These are phyloP conservation scores for Rhinichthys klamathensis DNA, from an alignment of 2,113 vertebrate genomes.

Conservation along the genomic window DNA sequence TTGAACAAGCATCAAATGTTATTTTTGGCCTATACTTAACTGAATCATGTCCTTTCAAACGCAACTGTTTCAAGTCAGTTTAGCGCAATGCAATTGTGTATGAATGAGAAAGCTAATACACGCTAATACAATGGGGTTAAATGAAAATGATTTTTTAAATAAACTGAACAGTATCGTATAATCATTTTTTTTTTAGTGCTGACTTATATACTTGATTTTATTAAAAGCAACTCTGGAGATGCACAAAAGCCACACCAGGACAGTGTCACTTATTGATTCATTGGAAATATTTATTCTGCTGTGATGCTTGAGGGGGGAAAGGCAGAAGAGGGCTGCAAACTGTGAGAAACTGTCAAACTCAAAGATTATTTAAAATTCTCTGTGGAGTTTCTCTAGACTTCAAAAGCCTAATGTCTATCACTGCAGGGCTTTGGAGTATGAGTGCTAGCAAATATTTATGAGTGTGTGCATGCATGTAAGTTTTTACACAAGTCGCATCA, in stretches of 20 bases:
- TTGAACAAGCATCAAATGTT: no score
- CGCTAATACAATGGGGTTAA: no score
- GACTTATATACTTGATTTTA: neutral
- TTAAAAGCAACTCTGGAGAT: neutral
- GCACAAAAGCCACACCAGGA: neutral
- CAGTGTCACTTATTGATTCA: conserved; percentile 1
- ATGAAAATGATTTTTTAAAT: no score
- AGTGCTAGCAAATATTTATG: conserved; percentile 12
- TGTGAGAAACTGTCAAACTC: conserved; percentile 9
- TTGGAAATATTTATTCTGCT: conserved; percentile 9
- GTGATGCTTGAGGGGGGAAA: neutral
- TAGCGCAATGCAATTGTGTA: no score
- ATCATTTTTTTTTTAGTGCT: no score
- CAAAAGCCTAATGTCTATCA: conserved; percentile 20
- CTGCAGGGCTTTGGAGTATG: neutral
- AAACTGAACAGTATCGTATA: no score
- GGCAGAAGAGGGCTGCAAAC: neutral
- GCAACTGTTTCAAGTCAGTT: no score
- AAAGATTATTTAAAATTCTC: conserved; percentile 23
- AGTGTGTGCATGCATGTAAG: neutral
- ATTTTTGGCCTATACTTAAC: no score
- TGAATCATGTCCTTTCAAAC: no score
- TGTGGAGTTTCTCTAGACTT: conserved; percentile 23
- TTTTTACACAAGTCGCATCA: neutral
- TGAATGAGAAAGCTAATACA: no score